These are phyloP conservation scores for Heliconius erato DNA, from an alignment of 2,888 invertebrate species.

Conservation along the genomic window DNA sequence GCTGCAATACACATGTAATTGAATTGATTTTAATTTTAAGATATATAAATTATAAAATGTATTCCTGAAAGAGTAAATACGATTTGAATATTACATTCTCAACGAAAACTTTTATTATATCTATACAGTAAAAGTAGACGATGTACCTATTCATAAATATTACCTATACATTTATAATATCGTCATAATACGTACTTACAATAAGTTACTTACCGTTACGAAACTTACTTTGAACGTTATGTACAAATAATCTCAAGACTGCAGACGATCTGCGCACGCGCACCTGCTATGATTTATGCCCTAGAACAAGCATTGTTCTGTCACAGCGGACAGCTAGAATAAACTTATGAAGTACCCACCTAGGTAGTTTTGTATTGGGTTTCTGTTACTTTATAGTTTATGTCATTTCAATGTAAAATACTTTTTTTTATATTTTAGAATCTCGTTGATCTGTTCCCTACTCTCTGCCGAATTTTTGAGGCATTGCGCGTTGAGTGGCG, in stretches of 20 bases:
- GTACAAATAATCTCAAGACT: slow-evolving; percentile 59
- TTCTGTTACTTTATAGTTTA: slow-evolving; percentile 4
- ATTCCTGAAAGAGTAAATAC: too few species aligned
- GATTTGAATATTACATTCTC: not conserved
- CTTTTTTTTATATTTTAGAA: not conserved
- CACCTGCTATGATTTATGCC: slow-evolving; percentile 81
- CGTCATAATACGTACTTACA: not conserved
- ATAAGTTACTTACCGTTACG: slow-evolving; percentile 45
- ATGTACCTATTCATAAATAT: not conserved
- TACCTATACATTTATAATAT: not conserved
- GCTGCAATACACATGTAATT: too few species aligned
- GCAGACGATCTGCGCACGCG: slow-evolving; percentile 67
- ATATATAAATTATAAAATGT: too few species aligned
- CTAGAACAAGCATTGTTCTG: slow-evolving; percentile 76
- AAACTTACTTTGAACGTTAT: slow-evolving; percentile 46
- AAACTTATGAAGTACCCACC: slow-evolving; percentile 74
- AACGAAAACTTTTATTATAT: not conserved
- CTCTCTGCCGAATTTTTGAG: too few species aligned
- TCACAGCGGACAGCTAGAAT: slow-evolving; percentile 66
- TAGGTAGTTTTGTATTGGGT: not conserved
- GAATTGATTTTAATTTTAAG: too few species aligned
- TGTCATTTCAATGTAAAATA: not conserved
- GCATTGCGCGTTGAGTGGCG: too few species aligned
- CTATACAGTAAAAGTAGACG: not conserved
- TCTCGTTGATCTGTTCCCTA: too few species aligned